Evolutionary conservation across 1,140 invertebrate species (phyloP), one percentile per base, ranked within the genome.

Genomic region (Bombus haemorrhoidalis): DNA sequence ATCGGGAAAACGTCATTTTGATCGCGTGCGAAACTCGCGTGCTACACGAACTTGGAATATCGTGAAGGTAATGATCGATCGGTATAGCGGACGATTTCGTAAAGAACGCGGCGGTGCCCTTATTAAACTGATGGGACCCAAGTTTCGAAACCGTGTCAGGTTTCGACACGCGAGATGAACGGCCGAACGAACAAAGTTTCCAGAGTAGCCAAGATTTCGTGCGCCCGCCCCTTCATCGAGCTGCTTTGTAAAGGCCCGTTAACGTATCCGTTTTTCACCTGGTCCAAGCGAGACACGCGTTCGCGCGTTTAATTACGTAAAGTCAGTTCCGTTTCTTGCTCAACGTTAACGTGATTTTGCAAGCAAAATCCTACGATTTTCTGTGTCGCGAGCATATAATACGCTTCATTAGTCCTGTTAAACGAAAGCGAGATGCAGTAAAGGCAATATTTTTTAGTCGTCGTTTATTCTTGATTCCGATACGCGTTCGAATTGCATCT

Each of bases 61-160:
- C 86, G 80, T 77, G 75, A 81, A 73, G 76, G 53, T 79, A 80
- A 64, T n/a, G 72, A 81, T 78, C 86, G 86, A 86, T 90, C 66
- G 78, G 59, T 47, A 34, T 66, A 68, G 62, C 69, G 80, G 59
- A 25, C 28, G 89, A 88, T 91, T 91, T 91, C 89, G 89, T 89
- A 91, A 91, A 91, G 81, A 89, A 91, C 77, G 84, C 89, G 85
- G 86, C 10, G 71, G 72, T 91, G 90, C 86, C 91, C 90, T 91
- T 91, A 90, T 92, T 92, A 90, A 91, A 90, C 83, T 88, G 90
- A 91, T 90, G 90, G 86, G 79, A 87, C 90, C 85, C 72, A 69
- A 71, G 86, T 92, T 90, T 87, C 84, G 91, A 92, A 92, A 92
- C 75, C 83, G 74, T 86, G 83, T 85, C 80, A 71, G 43, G 77